Evolutionary conservation across 2,888 invertebrate genomes (phyloP).

Genomic region (Dione juno): DNA sequence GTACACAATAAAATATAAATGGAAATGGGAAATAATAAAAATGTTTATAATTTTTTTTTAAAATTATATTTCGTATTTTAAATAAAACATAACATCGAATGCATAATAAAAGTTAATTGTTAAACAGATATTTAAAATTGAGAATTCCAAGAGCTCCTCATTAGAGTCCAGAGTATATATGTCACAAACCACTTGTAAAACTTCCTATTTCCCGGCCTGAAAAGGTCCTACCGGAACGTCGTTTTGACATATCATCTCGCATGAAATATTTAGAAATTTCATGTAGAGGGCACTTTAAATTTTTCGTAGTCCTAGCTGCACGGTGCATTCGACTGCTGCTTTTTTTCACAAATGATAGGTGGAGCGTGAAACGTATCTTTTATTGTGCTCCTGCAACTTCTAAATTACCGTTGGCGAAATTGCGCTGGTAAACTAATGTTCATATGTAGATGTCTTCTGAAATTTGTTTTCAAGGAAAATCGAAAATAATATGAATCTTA

Average conservation of each 20-base stretch:
- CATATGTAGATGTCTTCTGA: background rate
- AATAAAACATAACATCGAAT: too few species aligned
- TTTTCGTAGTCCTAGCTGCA: constrained; percentile 33
- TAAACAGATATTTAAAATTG: background rate
- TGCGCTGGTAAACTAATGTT: constrained; percentile 1
- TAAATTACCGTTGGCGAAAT: constrained; percentile 25
- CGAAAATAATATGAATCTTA: background rate
- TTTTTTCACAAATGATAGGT: constrained; percentile 29
- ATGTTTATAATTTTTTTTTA: too few species aligned
- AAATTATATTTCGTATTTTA: too few species aligned
- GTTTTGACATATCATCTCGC: constrained; percentile 29
- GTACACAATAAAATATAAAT: too few species aligned
- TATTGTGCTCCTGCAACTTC: constrained; percentile 32
- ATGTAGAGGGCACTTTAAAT: constrained; percentile 26
- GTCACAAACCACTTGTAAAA: constrained; percentile 20
- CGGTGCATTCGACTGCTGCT: constrained; percentile 18
- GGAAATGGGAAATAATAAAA: too few species aligned
- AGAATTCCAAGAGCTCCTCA: background rate
- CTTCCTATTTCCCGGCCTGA: constrained; percentile 4
- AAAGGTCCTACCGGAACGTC: constrained; percentile 3
- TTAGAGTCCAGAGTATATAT: constrained; percentile 8
- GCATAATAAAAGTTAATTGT: background rate
- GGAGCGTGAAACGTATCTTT: constrained; percentile 34
- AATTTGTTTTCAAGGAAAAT: background rate
- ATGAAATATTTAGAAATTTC: constrained; percentile 30